A percentile compares a stretch with the other conserved stretches of the same genome.
These are phyloP conservation scores for Onchidella celtica DNA, from an alignment of 2,888 invertebrate species.

Conservation along the genomic window DNA sequence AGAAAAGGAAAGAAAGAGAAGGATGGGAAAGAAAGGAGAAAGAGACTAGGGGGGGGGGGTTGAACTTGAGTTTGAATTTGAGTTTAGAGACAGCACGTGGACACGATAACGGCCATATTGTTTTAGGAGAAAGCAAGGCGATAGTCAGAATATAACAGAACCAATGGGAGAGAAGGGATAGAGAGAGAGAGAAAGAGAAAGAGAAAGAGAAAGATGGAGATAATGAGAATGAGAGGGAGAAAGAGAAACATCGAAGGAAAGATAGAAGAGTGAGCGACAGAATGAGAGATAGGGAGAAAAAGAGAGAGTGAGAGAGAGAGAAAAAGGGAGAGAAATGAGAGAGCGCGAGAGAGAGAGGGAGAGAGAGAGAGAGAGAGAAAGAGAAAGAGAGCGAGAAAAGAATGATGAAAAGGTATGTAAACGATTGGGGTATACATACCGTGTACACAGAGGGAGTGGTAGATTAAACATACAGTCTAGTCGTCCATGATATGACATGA, in stretches of 20 bases:
- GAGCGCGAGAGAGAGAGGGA: too few species aligned
- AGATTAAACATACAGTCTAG: too few species aligned
- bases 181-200: slow-evolving; percentile 19
- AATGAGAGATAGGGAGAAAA: slow-evolving; percentile 5
- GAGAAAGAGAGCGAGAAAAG: not conserved
- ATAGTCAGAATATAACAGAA: too few species aligned
- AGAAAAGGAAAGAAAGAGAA: slow-evolving; percentile 25
- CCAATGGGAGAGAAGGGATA: too few species aligned
- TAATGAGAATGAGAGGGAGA: not conserved
- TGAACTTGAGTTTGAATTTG: too few species aligned
- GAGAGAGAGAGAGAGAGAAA: slow-evolving; percentile 12
- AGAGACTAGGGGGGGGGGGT: too few species aligned
- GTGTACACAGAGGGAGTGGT: too few species aligned
- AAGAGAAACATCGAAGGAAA: not conserved
- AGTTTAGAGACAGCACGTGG: too few species aligned
- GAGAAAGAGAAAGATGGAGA: not conserved
- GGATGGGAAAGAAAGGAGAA: slow-evolving; percentile 28
- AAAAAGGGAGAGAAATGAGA: slow-evolving; percentile 1
- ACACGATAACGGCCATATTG: too few species aligned
- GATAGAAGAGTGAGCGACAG: not conserved
- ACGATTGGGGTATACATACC: too few species aligned
- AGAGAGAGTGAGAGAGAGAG: slow-evolving; percentile 27
- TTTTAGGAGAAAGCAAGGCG: too few species aligned
- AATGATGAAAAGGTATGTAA: not conserved
- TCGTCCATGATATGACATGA: too few species aligned